A percentile compares a stretch with the other conserved stretches of the same genome.
phyloP scores from a whole-genome alignment of 2,888 invertebrate genomes.

The Hydraecia micacea region DNA sequence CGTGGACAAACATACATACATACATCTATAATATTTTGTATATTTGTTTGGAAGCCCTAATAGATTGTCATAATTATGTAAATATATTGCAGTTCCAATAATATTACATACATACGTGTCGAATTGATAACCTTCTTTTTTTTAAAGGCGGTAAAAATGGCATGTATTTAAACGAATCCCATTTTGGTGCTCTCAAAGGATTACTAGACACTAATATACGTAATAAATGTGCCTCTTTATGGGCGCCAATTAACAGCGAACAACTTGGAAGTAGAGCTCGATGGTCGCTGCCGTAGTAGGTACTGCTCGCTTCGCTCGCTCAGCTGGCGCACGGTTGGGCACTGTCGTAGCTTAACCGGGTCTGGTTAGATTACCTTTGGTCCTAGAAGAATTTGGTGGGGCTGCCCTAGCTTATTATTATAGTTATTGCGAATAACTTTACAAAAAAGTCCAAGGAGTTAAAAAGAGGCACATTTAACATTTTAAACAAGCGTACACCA shows the following conservation, averaged over 20 bases:
- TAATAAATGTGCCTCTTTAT: background rate
- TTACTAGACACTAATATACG: background rate
- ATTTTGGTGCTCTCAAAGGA: background rate
- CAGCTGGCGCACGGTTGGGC: background rate
- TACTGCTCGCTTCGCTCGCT: background rate
- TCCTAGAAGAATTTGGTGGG: background rate
- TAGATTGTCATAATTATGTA: too few relatives aligned
- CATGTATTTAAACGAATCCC: background rate
- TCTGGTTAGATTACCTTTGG: background rate
- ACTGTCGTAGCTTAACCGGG: too few relatives aligned
- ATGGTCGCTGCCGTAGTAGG: background rate
- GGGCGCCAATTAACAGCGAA: background rate
- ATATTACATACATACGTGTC: too few relatives aligned
- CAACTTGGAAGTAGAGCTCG: background rate
- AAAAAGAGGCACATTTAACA: background rate
- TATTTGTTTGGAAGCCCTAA: too few relatives aligned
- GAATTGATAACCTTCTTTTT: too few relatives aligned
- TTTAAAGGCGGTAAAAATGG: too few relatives aligned
- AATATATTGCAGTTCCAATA: too few relatives aligned
- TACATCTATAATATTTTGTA: too few relatives aligned
- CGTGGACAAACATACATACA: too few relatives aligned
- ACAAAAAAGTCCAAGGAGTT: background rate
- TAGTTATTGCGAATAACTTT: background rate
- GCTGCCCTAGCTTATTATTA: background rate
- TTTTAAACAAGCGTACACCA: background rate